These are phyloP conservation scores for Pardosa pseudoannulata DNA, from an alignment of 2,888 invertebrate species.

Conservation along the genomic window DNA sequence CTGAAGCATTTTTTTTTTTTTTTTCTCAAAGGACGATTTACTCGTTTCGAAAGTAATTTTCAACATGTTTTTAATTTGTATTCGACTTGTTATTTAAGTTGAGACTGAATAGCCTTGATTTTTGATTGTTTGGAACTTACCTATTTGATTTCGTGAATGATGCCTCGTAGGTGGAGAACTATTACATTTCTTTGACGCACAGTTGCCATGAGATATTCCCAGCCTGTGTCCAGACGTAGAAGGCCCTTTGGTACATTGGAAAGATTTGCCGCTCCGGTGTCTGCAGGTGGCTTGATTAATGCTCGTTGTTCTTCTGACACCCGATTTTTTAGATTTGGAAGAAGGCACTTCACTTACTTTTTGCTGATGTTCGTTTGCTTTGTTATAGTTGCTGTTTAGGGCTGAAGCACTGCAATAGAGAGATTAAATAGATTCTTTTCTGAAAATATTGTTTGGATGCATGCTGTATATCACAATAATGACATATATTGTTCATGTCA, in stretches of 20 bases:
- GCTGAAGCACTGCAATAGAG: slow-evolving; percentile 55
- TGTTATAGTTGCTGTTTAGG: slow-evolving; percentile 46
- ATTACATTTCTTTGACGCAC: slow-evolving; percentile 32
- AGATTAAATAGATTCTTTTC: neutral
- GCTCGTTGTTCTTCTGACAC: slow-evolving; percentile 48
- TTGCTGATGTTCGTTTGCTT: slow-evolving; percentile 50
- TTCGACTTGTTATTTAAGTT: too few relatives aligned
- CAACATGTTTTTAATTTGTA: too few relatives aligned
- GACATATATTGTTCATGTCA: too few relatives aligned
- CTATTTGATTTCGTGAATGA: slow-evolving; percentile 57
- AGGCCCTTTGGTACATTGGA: slow-evolving; percentile 44
- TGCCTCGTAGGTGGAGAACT: slow-evolving; percentile 55
- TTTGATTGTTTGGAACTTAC: slow-evolving; percentile 14
- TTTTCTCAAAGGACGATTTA: too few relatives aligned
- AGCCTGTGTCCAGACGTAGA: slow-evolving; percentile 35
- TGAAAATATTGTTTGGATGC: neutral
- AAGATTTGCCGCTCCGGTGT: slow-evolving; percentile 44
- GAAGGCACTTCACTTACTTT: slow-evolving; percentile 15
- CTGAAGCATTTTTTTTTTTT: too few relatives aligned
- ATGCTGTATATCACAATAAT: too few relatives aligned
- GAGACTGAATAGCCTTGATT: neutral
- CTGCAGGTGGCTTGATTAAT: slow-evolving; percentile 52
- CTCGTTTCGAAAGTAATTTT: too few relatives aligned
- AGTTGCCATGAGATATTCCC: slow-evolving; percentile 51
- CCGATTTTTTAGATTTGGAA: slow-evolving; percentile 51